phyloP scores from a whole-genome alignment of 2,888 invertebrate species.

The Pilophorus perplexus region DNA sequence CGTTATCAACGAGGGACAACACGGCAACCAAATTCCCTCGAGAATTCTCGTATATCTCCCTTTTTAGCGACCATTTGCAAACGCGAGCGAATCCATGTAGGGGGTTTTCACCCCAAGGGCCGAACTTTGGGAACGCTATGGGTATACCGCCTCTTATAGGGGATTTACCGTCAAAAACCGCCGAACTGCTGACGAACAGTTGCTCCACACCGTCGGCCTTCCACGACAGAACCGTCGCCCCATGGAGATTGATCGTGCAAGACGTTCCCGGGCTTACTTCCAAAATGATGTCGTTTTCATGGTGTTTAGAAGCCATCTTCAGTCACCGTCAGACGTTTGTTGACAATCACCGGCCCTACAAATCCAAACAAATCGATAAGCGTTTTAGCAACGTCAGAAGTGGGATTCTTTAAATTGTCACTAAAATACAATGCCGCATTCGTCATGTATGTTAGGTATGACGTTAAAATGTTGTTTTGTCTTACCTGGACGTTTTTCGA shows the following conservation, averaged over 20 bases:
- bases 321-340: too few relatives aligned
- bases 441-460: too few relatives aligned
- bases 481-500: too few relatives aligned
- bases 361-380: too few relatives aligned
- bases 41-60: not conserved
- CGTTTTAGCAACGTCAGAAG: too few relatives aligned
- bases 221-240: slow-evolving; percentile 6
- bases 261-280: slow-evolving; percentile 2
- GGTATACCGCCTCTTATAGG: slow-evolving; percentile 13
- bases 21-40: not conserved
- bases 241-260: slow-evolving; percentile 13
- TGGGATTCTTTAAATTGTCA: too few relatives aligned
- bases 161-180: slow-evolving; percentile 15
- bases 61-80: not conserved
- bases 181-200: not conserved
- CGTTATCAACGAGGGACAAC: not conserved
- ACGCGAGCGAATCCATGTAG: slow-evolving; percentile 5
- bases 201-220: not conserved
- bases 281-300: not conserved
- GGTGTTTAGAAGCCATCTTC: too few relatives aligned
- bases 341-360: too few relatives aligned
- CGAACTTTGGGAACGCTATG: slow-evolving; percentile 18
- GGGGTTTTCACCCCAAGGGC: slow-evolving; percentile 6
- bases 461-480: too few relatives aligned
- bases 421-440: too few relatives aligned